A percentile compares a stretch with the other conserved stretches of the same genome.
Evolutionary conservation across 2,888 invertebrate species (phyloP).

Genomic region (Prosapia bicincta): DNA sequence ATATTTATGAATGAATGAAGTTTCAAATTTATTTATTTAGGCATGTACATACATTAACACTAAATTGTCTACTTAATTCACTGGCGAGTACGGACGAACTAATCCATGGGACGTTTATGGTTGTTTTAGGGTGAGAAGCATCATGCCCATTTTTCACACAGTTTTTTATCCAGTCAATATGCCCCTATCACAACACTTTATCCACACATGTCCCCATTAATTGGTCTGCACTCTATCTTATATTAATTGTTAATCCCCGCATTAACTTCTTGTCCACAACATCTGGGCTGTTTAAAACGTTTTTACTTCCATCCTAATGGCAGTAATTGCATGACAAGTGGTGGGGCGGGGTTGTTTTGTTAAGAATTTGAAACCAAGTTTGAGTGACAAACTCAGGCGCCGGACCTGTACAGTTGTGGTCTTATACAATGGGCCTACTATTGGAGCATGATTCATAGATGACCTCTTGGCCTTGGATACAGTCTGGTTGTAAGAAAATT

Average conservation of each 20-base stretch:
- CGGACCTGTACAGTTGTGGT: neutral
- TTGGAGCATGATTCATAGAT: neutral
- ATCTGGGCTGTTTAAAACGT: neutral
- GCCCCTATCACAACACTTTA: too few relatives aligned
- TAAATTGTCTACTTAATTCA: too few relatives aligned
- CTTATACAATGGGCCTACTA: neutral
- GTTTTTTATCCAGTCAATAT: too few relatives aligned
- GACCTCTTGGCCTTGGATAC: neutral
- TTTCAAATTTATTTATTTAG: too few relatives aligned
- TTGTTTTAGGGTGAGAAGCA: too few relatives aligned
- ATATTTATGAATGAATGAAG: too few relatives aligned
- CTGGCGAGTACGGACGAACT: too few relatives aligned
- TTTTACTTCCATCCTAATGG: neutral
- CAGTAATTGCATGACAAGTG: neutral
- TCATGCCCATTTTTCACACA: too few relatives aligned
- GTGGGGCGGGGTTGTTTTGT: neutral
- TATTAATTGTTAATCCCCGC: neutral
- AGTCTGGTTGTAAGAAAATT: neutral
- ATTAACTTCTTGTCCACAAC: neutral
- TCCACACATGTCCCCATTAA: neutral
- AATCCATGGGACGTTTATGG: too few relatives aligned
- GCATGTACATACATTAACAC: too few relatives aligned
- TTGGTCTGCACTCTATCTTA: neutral
- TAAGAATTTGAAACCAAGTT: neutral
- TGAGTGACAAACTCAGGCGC: neutral